Conservation (phyloP, 2,888 invertebrate species). For the Cryptus viduatorius region DNA sequence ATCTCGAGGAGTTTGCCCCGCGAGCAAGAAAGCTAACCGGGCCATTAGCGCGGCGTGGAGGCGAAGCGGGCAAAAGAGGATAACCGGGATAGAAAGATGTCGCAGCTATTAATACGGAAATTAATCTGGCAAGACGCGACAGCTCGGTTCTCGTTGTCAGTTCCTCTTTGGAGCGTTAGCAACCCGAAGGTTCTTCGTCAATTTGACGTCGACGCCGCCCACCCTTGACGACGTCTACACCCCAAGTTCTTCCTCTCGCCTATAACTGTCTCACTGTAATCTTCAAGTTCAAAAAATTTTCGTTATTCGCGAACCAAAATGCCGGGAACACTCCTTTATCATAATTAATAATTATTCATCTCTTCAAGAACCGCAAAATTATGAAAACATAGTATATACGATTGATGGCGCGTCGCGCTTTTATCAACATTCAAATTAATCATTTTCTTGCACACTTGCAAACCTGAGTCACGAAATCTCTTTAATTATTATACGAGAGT, state of each 20-base stretch:
- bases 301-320: constrained; percentile 14
- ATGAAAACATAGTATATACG: neutral
- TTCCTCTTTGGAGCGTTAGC: neutral
- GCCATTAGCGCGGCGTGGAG: constrained; percentile 65
- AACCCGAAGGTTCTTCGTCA: constrained; percentile 69
- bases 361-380: neutral
- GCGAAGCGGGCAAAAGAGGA: constrained; percentile 51
- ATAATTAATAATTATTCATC: constrained; percentile 39
- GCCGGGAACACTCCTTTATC: constrained; percentile 13
- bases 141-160: constrained; percentile 42
- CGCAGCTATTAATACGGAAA: constrained; percentile 73
- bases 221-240: constrained; percentile 55
- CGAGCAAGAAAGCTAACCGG: constrained; percentile 57
- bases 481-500: neutral
- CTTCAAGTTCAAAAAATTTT: constrained; percentile 58
- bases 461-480: neutral
- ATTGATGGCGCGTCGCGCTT: neutral
- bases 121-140: constrained; percentile 69
- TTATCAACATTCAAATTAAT: neutral
- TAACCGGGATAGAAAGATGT: constrained; percentile 38
- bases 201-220: constrained; percentile 73
- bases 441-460: neutral
- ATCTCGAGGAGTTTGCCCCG: constrained; percentile 12
- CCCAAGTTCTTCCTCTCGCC: constrained; percentile 60
- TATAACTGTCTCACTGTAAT: neutral